Percentiles rank a stretch among this genome's conserved stretches.
Evolutionary conservation across 1,140 invertebrate species (phyloP).

Genomic region (Euglossa dilemma): DNA sequence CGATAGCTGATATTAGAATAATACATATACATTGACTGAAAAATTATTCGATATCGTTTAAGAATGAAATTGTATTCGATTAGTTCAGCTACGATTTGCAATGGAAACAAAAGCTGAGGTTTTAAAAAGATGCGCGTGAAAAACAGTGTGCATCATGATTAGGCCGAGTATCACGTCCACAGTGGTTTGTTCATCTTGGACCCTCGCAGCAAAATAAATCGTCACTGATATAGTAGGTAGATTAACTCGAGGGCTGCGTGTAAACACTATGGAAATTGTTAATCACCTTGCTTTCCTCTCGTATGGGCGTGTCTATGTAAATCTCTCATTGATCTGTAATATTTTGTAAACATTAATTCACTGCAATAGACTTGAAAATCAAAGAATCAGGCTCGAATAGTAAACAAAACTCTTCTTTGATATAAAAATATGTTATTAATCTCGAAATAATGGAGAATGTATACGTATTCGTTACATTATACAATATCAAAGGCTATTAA

Average conservation of each 20-base stretch:
- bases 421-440: too few relatives aligned
- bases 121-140: not conserved
- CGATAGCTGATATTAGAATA: too few relatives aligned
- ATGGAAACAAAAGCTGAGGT: not conserved
- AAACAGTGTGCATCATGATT: too few relatives aligned
- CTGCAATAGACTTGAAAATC: too few relatives aligned
- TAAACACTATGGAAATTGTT: not conserved
- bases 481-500: too few relatives aligned
- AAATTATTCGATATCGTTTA: not conserved
- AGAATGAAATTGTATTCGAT: not conserved
- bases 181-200: slow-evolving; percentile 15
- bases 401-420: too few relatives aligned
- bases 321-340: not conserved
- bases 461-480: too few relatives aligned
- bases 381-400: too few relatives aligned
- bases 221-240: slow-evolving; percentile 14
- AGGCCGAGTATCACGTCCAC: slow-evolving; percentile 12
- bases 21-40: not conserved
- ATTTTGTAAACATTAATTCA: too few relatives aligned
- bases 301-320: not conserved
- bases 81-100: not conserved
- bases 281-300: not conserved
- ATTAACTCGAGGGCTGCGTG: not conserved
- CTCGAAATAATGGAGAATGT: too few relatives aligned
- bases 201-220: slow-evolving; percentile 18